These are phyloP conservation scores for Podarcis siculus DNA, from an alignment of 2,797 vertebrate species.

Conservation along the genomic window DNA sequence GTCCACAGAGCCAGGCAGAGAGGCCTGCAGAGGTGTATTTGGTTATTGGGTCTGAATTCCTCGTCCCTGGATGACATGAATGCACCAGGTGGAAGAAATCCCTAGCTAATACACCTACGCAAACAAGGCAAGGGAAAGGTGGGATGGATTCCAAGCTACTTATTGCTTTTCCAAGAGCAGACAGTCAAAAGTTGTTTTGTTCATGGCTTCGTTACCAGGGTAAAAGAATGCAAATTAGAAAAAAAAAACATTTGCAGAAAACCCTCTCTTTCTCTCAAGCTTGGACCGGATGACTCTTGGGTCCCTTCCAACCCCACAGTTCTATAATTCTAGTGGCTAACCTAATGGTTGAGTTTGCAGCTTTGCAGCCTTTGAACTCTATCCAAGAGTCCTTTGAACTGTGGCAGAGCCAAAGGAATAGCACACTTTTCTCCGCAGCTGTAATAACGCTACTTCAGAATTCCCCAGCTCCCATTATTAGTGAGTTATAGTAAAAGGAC, in stretches of 20 bases:
- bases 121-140: neutral
- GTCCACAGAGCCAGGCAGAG: no score
- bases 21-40: no score
- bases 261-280: no score
- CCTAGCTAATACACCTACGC: neutral
- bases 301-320: neutral
- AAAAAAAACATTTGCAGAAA: neutral
- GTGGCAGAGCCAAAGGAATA: conserved; percentile 12
- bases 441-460: conserved; percentile 18
- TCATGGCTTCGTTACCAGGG: neutral
- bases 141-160: neutral
- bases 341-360: neutral
- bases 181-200: neutral
- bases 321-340: neutral
- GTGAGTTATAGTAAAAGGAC: conserved; percentile 17
- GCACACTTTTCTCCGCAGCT: neutral
- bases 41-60: no score
- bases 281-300: no score
- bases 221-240: neutral
- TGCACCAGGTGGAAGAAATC: neutral
- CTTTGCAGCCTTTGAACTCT: neutral
- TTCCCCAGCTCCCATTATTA: neutral
- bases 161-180: neutral
- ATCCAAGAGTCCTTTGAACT: neutral
- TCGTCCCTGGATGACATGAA: neutral